Base-by-base conservation (phyloP, 1,140 invertebrate genomes). In the Drosophila nebulosa region DNA sequence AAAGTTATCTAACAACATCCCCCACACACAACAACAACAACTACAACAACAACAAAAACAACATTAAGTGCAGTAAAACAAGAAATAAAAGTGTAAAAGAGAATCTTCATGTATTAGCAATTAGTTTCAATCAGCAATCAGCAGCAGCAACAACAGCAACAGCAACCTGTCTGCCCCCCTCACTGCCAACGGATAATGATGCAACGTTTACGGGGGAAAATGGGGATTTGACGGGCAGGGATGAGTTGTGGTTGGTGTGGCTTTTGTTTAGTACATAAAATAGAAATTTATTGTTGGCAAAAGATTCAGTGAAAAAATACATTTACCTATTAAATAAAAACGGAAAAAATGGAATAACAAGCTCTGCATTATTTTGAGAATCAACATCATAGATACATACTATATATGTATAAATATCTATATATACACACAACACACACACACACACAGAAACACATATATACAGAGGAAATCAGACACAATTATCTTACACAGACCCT, bases 211-310 rank as follows among this genome's bases (percentile, higher is more conserved):
- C 26, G 21, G 65, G 46, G 59, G 57, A 64, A 60, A 60, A 32
- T 35, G 51, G 24, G 21, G 32, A 16, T 30, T 35, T 39, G 52
- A 39, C 35, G 51, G 69, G 50, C 51, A 35, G 63, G 30, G 52
- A 16, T 66, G 51, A 55, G 52, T 42, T 58, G 52, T 24, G 57
- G 71, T 64, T 75, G 72, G 65, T 59, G 42, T 81, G 65, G 64
- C 76, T 64, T 86, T 64, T 86, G 70, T 74, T 86, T 81, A 85
- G 81, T 78, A 61, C 61, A 74, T 86, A 74, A 71, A 67, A 72
- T 63, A 76, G 67, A 71, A 81, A 77, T 72, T 67, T 81, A 70
- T 85, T 85, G 80, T 86, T 86, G 78, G 78, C 74, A 81, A 86
- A 76, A 74, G 56, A 66, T 60, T 30, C 74, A 80, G 81, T 81